phyloP scores from a whole-genome alignment of 1,140 invertebrate genomes.

The Brachionus rotundiformis region DNA sequence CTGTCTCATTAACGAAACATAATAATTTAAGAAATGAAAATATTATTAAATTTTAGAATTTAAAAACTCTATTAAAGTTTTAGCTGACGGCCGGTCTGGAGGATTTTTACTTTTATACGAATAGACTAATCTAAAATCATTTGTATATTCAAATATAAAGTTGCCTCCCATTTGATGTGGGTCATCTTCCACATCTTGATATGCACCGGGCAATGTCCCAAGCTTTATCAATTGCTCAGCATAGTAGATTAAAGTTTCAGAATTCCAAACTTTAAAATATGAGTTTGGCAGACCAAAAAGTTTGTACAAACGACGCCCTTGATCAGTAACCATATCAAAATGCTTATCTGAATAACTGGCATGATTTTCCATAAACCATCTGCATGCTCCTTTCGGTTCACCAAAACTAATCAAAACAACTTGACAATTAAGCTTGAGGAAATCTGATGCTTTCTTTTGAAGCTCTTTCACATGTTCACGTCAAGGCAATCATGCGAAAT shows the following conservation, averaged over 20 bases:
- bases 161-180: slow-evolving; percentile 51
- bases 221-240: slow-evolving; percentile 9
- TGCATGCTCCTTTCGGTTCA: slow-evolving; percentile 32
- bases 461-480: slow-evolving; percentile 41
- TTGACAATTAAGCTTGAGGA: slow-evolving; percentile 22
- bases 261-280: slow-evolving; percentile 36
- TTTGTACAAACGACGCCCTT: slow-evolving; percentile 9
- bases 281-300: slow-evolving; percentile 29
- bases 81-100: slow-evolving; percentile 10
- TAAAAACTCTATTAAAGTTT: slow-evolving; percentile 8
- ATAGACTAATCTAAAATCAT: slow-evolving; percentile 6
- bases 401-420: slow-evolving; percentile 46
- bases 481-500: slow-evolving; percentile 52
- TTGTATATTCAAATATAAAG: slow-evolving; percentile 14
- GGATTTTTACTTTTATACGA: slow-evolving; percentile 46
- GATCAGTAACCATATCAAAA: slow-evolving; percentile 38
- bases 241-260: slow-evolving; percentile 38
- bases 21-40: slow-evolving; percentile 8
- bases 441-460: background rate
- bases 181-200: slow-evolving; percentile 46
- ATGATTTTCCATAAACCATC: slow-evolving; percentile 35
- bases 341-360: background rate
- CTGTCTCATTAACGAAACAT: background rate
- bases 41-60: background rate
- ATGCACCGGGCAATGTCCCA: background rate